phyloP scores from a whole-genome alignment of 2,113 vertebrate genomes.

The Lanius collurio region DNA sequence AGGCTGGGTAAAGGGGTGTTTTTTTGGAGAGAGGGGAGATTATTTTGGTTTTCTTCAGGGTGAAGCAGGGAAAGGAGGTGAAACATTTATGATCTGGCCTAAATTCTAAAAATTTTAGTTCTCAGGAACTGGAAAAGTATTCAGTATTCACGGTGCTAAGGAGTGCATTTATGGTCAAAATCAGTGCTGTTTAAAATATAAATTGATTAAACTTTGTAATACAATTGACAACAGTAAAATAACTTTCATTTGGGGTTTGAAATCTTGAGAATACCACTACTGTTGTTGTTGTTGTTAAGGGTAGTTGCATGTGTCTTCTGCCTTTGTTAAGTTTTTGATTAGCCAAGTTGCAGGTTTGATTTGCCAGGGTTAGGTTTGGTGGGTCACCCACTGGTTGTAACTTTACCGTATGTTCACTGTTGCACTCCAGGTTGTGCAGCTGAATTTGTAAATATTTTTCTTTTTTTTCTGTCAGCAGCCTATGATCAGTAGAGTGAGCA shows the following conservation, averaged over 20 bases:
- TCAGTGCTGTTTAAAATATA: not conserved
- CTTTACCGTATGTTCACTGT: rapidly evolving
- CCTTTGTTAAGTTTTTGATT: not conserved
- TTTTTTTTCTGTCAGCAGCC: not conserved
- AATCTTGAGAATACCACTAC: not conserved
- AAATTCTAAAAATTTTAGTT: not conserved
- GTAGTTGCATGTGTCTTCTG: not conserved
- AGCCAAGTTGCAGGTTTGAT: not conserved
- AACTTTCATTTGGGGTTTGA: not conserved
- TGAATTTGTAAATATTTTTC: not conserved
- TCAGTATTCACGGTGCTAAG: not conserved
- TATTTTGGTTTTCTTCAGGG: not conserved
- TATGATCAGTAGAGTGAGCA: not conserved
- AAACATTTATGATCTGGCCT: not conserved
- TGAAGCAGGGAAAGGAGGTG: not conserved
- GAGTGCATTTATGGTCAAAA: not conserved
- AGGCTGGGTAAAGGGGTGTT: not conserved
- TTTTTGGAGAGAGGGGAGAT: not conserved
- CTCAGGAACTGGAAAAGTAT: not conserved
- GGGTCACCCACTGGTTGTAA: not conserved
- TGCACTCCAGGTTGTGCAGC: not conserved
- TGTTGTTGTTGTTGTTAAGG: not conserved
- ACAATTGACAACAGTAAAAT: not conserved
- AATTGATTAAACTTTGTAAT: not conserved
- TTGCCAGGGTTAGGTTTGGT: not conserved